Base-by-base conservation (phyloP, 2,888 invertebrate genomes). In the Nomada lathburiana region DNA sequence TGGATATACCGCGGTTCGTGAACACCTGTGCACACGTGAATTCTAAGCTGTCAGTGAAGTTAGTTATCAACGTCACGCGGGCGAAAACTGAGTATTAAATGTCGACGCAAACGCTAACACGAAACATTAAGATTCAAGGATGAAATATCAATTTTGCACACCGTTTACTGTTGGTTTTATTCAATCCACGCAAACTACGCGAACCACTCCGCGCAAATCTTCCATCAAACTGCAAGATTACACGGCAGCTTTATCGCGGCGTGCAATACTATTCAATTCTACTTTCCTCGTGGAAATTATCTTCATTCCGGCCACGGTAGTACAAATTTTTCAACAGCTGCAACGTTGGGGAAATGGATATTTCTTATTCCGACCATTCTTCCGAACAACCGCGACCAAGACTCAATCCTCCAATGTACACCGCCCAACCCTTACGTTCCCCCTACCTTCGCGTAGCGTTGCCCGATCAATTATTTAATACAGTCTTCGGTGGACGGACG, bases 381-480 rank as follows among this genome's bases (percentile, higher is more conserved):
- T 29, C 29, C 29, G 5, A 29, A 7, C 29, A 29, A 29, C 29
- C 29, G 0, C 2, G 0, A 3, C 5, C 36, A 36, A 36, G 0
- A 7, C 36, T 36, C 36, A 7, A 7, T 36, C 36, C 36, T 36
- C 36, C 36, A 7, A 36, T 1, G 36, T 36, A 0, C 36, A 7
- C 7, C 29, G 29, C 29, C 29, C 7, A 36, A 36, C 36, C 36
- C 36, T 36, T 36, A 36, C 36, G 7, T 36, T 36, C 36, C 7
- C 36, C 36, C 36, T 5, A 5, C 36, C 36, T 36, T 36, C 36
- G 36, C 36, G 36, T 5, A 36, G 36, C 16, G 47, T 47, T 16
- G 16, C 16, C 13, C 47, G 53, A 65, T 76, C 50, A 62, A 78
- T 76, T 76, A 76, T 62, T 60, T n/a, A 67, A 76, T 62, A 72